These are phyloP conservation scores for Chironomus tentans DNA, from an alignment of 2,888 invertebrate genomes.

Conservation along the genomic window DNA sequence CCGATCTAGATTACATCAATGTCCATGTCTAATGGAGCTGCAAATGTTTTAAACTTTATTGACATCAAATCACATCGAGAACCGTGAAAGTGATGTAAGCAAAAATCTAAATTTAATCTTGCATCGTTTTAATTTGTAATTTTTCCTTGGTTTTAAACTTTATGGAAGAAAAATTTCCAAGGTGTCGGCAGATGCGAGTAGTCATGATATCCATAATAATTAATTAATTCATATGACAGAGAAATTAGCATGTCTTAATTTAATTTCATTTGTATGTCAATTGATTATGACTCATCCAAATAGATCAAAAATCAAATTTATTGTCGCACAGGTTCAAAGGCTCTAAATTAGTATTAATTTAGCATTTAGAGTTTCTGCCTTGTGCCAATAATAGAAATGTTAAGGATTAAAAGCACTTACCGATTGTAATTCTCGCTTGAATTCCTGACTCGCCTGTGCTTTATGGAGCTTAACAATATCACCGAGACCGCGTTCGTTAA, in stretches of 20 bases:
- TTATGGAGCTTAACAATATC: conserved; percentile 74
- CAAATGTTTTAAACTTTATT: conserved; percentile 27
- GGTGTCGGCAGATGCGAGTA: conserved; percentile 23
- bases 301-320: background rate
- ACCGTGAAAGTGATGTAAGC: conserved; percentile 28
- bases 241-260: background rate
- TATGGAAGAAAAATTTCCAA: conserved; percentile 10
- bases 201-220: background rate
- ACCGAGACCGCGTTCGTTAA: conserved; percentile 68
- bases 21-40: background rate
- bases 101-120: conserved; percentile 28
- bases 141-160: conserved; percentile 12
- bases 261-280: conserved; percentile 10
- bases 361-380: conserved; percentile 19
- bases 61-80: conserved; percentile 25
- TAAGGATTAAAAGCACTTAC: conserved; percentile 35
- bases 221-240: background rate
- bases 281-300: background rate
- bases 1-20: background rate
- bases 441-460: conserved; percentile 74
- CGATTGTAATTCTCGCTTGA: conserved; percentile 67
- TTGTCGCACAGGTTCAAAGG: conserved; percentile 22
- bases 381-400: background rate
- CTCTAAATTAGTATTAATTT: background rate
- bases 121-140: conserved; percentile 28